phyloP scores from a whole-genome alignment of 2,113 vertebrate species.

The Cyanoderma ruficeps region DNA sequence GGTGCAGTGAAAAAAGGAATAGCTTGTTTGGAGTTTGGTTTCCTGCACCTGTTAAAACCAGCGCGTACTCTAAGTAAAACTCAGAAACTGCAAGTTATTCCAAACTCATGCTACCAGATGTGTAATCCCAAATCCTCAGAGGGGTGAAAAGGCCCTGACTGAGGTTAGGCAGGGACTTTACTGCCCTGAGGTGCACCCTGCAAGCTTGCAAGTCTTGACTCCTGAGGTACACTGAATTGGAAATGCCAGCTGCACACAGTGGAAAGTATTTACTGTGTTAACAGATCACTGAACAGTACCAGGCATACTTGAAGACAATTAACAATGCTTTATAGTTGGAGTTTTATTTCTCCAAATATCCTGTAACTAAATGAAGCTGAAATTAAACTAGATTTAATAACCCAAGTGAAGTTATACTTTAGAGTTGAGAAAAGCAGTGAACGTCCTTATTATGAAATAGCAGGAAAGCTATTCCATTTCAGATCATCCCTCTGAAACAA shows the following conservation, averaged over 20 bases:
- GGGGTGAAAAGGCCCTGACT: not conserved
- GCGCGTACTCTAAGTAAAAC: not conserved
- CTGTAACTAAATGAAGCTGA: not conserved
- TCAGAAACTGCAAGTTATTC: not conserved
- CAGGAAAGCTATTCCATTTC: not conserved
- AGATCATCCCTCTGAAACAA: not conserved
- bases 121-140: not conserved
- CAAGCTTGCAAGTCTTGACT: not conserved
- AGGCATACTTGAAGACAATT: not conserved
- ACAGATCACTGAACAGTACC: not conserved
- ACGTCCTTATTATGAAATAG: not conserved
- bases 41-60: not conserved
- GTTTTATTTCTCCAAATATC: not conserved
- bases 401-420: not conserved
- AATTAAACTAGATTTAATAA: not conserved
- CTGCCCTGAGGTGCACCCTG: not conserved
- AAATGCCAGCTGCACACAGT: not conserved
- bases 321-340: fast-evolving
- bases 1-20: fast-evolving
- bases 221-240: not conserved
- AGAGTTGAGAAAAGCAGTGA: not conserved
- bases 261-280: not conserved
- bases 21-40: not conserved
- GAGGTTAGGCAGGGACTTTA: not conserved
- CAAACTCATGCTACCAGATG: not conserved